Evolutionary conservation across 2,113 vertebrate genomes (phyloP), one percentile per base, ranked within the genome.

Genomic region (Poeciliopsis prolifica): DNA sequence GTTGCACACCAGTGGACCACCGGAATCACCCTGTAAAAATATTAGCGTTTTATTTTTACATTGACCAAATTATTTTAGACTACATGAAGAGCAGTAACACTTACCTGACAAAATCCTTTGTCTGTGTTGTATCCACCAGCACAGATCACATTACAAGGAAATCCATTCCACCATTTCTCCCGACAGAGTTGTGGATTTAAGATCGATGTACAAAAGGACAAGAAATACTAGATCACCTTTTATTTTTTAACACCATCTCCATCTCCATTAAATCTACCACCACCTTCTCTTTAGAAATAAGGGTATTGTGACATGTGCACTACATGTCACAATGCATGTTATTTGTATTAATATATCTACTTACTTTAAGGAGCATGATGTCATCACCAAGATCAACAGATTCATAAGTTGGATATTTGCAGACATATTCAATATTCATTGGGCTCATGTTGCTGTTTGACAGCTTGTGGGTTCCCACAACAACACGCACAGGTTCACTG

Each of bases 1-100:
- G 0, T 82, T 64, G 79, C 96, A 97, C 0, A 97, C 86, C 88
- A 96, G 28, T 68, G 96, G 96, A 0, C 96, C 96, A 0, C 96
- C 96, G 0, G 96, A 96, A 81, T 97, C 95, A 0, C 96, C 96
- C 96, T 96, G 90, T 0, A 51, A 82, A 62, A 29, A 37, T 58
- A 19, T 5, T 22, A 31, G 17, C 0, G 3, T 35, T 35, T 4
- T 54, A 54, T 1, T 12, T 54, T 10, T 29, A n/a, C 2, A 29
- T 35, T 63, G 48, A 14, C 29, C 12, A 51, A 4, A 15, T 14
- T 2, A 31, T 29, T 31, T 65, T 33, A 37, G 8, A 29, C n/a
- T 0, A 13, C 9, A 37, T 7, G 29, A 29, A 26, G 28, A 5
- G 4, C 6, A 26, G n/a, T 22, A 26, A 31, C 24, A 84, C 81